Conservation (phyloP, 1,140 invertebrate species). For the Drosophila pallidifrons region DNA sequence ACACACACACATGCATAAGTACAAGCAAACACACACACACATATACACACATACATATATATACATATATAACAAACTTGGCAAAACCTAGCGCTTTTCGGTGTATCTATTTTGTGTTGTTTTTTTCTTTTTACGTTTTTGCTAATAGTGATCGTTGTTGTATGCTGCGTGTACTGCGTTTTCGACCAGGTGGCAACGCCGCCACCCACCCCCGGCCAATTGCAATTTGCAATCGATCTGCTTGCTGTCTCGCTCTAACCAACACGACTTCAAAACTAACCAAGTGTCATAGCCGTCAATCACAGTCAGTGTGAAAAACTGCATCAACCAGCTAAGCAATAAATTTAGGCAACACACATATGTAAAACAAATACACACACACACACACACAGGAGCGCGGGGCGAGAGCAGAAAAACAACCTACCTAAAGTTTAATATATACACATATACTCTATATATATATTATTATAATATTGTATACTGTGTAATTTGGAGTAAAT, state of each 20-base stretch:
- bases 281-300: conserved; percentile 41
- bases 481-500: conserved; percentile 48
- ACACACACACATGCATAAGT: conserved; percentile 20
- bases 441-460: not conserved
- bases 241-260: conserved; percentile 32
- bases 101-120: conserved; percentile 41
- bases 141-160: conserved; percentile 38
- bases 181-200: conserved; percentile 39
- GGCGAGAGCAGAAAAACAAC: conserved; percentile 57
- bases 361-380: conserved; percentile 12
- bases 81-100: conserved; percentile 48
- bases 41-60: conserved; percentile 28
- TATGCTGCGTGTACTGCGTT: conserved; percentile 22
- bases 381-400: conserved; percentile 10
- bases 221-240: not conserved
- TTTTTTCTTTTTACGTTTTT: conserved; percentile 4
- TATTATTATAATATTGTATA: conserved; percentile 43
- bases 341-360: conserved; percentile 35
- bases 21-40: conserved; percentile 9
- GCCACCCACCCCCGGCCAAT: not conserved
- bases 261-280: conserved; percentile 23
- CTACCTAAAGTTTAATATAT: conserved; percentile 71
- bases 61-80: conserved; percentile 39
- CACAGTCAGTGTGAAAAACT: conserved; percentile 7
- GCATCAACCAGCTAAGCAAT: conserved; percentile 42